Conservation (phyloP, 2,797 vertebrate species). For the Sarcophilus harrisii region DNA sequence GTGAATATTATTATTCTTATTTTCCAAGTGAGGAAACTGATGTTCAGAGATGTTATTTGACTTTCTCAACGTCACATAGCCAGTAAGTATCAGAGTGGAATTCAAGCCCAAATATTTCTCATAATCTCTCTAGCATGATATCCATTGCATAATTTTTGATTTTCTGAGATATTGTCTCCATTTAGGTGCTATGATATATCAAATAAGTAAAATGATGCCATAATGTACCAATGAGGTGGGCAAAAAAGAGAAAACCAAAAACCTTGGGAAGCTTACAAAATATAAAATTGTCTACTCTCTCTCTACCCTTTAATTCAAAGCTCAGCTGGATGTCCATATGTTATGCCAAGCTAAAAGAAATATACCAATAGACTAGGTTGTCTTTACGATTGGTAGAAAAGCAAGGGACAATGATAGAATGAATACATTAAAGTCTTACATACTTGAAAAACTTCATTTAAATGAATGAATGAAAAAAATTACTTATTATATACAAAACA, state of each 20-base stretch:
- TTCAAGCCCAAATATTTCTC: neutral
- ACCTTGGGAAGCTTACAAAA: neutral
- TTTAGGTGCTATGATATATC: neutral
- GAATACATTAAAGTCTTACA: slow-evolving; percentile 11
- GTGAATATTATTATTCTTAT: neutral
- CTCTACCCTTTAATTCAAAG: neutral
- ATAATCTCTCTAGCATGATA: neutral
- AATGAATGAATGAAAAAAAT: neutral
- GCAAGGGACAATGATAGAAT: neutral
- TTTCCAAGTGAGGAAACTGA: neutral
- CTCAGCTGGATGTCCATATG: neutral
- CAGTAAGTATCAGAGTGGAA: neutral
- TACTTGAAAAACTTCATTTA: slow-evolving; percentile 31
- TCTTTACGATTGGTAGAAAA: neutral
- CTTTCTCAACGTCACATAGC: neutral
- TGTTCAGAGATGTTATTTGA: neutral
- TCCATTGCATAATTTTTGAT: neutral
- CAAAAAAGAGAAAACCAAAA: neutral
- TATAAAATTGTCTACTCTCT: neutral
- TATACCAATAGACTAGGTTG: neutral
- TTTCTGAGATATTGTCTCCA: neutral
- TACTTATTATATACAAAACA: neutral
- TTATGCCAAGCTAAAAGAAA: neutral
- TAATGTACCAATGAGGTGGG: neutral
- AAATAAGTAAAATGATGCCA: neutral